phyloP scores from a whole-genome alignment of 2,888 invertebrate species.

The Trachelus tabidus region DNA sequence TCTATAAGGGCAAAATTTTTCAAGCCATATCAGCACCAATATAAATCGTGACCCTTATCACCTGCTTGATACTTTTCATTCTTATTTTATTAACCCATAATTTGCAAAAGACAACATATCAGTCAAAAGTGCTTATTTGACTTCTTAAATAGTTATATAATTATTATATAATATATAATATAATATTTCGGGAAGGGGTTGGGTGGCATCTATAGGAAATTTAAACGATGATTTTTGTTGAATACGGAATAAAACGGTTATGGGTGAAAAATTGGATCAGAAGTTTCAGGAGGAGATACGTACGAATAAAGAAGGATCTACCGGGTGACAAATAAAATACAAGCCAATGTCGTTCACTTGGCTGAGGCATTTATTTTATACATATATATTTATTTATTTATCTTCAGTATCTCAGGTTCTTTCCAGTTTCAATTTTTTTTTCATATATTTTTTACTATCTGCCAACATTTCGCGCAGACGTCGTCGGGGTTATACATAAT shows the following conservation, averaged over 20 bases:
- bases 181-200: no score
- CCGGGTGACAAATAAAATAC: background rate
- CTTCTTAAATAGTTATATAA: no score
- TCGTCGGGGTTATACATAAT: constrained; percentile 17
- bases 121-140: no score
- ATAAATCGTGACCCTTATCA: no score
- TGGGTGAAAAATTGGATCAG: background rate
- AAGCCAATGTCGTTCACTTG: constrained; percentile 1
- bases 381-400: constrained; percentile 33
- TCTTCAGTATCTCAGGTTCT: constrained; percentile 29
- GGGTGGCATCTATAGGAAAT: no score
- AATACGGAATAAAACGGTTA: background rate
- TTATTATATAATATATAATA: no score
- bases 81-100: no score
- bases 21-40: no score
- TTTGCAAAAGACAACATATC: no score
- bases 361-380: constrained; percentile 30
- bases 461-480: constrained; percentile 24
- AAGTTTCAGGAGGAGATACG: background rate
- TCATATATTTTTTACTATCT: constrained; percentile 19
- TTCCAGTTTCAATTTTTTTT: background rate
- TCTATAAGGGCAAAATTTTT: no score
- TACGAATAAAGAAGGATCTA: background rate
- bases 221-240: no score
- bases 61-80: no score